Conservation (phyloP, 1,140 invertebrate genomes). For the Pygmarrhopalites habei region DNA sequence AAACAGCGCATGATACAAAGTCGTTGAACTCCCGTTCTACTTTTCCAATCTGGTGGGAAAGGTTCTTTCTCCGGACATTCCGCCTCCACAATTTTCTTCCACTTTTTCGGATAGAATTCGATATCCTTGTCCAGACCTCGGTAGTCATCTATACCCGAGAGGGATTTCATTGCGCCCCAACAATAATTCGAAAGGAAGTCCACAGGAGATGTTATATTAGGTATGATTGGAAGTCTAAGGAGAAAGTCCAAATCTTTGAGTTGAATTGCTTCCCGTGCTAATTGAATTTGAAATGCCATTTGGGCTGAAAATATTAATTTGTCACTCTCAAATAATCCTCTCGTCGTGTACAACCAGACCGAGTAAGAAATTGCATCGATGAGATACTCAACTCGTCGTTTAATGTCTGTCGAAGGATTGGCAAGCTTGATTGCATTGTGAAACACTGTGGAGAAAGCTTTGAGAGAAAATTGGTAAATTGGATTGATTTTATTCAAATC, state of each 20-base stretch:
- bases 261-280: conserved; percentile 76
- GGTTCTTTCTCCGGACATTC: conserved; percentile 92
- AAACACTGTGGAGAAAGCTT: conserved; percentile 95
- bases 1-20: conserved; percentile 43
- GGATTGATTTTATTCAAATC: conserved; percentile 93
- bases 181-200: conserved; percentile 85
- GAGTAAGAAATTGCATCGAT: conserved; percentile 92
- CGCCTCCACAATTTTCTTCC: conserved; percentile 92
- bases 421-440: conserved; percentile 88
- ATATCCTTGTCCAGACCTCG: conserved; percentile 81
- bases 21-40: conserved; percentile 77
- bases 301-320: conserved; percentile 90
- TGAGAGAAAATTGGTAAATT: conserved; percentile 96
- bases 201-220: conserved; percentile 81
- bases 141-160: conserved; percentile 84
- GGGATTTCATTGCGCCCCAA: conserved; percentile 89
- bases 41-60: conserved; percentile 97
- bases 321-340: conserved; percentile 91
- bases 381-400: conserved; percentile 71
- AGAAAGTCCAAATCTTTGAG: conserved; percentile 83
- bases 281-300: conserved; percentile 89
- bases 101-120: conserved; percentile 84
- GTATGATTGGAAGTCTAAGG: conserved; percentile 78
- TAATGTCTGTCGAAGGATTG: conserved; percentile 69
- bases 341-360: conserved; percentile 87